These are phyloP conservation scores for Phyto melanocephala DNA, from an alignment of 2,888 invertebrate species.

Conservation along the genomic window DNA sequence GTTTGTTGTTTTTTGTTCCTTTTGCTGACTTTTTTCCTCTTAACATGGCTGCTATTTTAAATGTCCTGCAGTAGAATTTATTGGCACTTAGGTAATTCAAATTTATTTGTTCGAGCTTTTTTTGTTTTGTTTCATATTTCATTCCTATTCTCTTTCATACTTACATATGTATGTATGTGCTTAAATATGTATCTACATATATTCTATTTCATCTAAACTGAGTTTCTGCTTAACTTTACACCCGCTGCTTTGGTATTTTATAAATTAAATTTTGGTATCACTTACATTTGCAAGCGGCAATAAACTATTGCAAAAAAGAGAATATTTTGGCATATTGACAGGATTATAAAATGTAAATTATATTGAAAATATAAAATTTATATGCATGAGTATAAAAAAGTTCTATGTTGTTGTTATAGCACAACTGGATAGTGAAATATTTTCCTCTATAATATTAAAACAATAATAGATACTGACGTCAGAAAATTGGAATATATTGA, in stretches of 20 bases:
- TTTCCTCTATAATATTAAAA: too few relatives aligned
- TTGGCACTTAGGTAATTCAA: conserved; percentile 38
- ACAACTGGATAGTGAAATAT: too few relatives aligned
- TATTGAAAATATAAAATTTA: background rate
- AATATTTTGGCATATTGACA: conserved; percentile 59
- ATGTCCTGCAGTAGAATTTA: conserved; percentile 48
- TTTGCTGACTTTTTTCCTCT: background rate
- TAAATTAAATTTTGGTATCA: conserved; percentile 40
- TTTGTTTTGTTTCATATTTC: background rate
- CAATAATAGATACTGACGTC: too few relatives aligned
- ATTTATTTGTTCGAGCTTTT: conserved; percentile 33
- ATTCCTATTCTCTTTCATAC: background rate
- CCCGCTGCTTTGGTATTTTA: conserved; percentile 4
- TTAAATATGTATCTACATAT: too few relatives aligned
- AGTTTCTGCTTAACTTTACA: background rate
- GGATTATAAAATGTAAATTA: conserved; percentile 38
- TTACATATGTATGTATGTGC: background rate
- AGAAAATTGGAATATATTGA: too few relatives aligned
- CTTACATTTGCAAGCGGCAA: background rate
- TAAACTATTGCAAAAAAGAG: conserved; percentile 6
- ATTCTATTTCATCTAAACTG: too few relatives aligned
- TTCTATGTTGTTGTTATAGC: too few relatives aligned
- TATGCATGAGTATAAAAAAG: background rate
- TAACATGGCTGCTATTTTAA: background rate
- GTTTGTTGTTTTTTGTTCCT: background rate